Percentiles rank a stretch among this genome's conserved stretches.
Conservation (phyloP, 2,888 invertebrate species). For the Ypsolopha scabrella region DNA sequence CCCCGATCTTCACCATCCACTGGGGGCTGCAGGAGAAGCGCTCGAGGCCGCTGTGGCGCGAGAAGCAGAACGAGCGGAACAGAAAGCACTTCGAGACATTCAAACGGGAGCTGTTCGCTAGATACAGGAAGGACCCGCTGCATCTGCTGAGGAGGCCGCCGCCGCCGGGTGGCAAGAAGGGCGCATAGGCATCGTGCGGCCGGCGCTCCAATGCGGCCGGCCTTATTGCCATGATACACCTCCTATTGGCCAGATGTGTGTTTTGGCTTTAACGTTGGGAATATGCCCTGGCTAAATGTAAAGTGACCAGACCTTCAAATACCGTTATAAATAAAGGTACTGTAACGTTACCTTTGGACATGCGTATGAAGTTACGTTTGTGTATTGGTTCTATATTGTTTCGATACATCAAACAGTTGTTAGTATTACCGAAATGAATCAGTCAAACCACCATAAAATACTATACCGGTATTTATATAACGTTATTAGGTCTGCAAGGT, state of each 20-base stretch:
- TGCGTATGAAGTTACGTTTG: no score
- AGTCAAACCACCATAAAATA: no score
- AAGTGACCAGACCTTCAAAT: no score
- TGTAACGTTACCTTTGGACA: no score
- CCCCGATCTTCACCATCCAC: constrained; percentile 90
- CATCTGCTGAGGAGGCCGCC: constrained; percentile 44
- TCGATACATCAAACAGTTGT: no score
- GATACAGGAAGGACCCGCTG: constrained; percentile 63
- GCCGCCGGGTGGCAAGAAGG: constrained; percentile 31
- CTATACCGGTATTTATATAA: no score
- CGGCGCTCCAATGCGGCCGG: constrained; percentile 42
- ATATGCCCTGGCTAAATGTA: no score
- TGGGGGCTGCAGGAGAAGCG: constrained; percentile 89
- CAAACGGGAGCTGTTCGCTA: constrained; percentile 84
- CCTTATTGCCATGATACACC: constrained; percentile 27
- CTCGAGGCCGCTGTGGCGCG: constrained; percentile 85
- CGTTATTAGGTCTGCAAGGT: no score
- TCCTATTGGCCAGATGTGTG: constrained; percentile 4
- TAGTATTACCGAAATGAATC: no score
- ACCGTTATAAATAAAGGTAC: no score
- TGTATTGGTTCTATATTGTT: no score
- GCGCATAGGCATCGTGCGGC: constrained; percentile 63
- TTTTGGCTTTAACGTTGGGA: no score
- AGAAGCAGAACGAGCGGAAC: constrained; percentile 87
- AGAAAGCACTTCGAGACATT: constrained; percentile 85